These are phyloP conservation scores for Cirrhinus molitorella DNA, from an alignment of 2,797 vertebrate genomes.

Conservation along the genomic window DNA sequence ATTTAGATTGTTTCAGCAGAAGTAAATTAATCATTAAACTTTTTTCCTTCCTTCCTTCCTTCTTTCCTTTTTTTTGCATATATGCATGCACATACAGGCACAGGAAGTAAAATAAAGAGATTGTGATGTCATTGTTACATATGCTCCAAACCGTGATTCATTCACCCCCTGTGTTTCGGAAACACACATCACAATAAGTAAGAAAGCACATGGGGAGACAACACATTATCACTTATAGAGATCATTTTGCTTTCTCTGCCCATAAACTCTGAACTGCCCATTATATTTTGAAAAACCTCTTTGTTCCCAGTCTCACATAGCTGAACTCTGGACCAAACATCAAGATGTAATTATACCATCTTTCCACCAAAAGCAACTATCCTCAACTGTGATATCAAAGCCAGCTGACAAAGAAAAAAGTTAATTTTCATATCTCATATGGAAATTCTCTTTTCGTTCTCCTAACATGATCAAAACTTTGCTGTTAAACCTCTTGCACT, in stretches of 20 bases:
- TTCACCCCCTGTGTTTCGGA: not conserved
- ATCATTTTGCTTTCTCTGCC: not conserved
- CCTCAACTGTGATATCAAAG: not conserved
- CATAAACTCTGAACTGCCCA: not conserved
- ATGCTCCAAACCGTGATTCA: constrained; percentile 4
- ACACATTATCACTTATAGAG: not conserved
- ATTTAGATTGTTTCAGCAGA: constrained; percentile 85
- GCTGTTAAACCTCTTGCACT: not conserved
- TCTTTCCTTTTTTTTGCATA: constrained; percentile 59
- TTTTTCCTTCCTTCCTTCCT: constrained; percentile 63
- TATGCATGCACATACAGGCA: constrained; percentile 60
- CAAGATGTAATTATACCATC: not conserved
- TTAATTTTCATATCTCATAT: not conserved
- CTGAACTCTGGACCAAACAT: not conserved
- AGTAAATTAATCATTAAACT: constrained; percentile 82
- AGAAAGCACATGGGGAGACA: not conserved
- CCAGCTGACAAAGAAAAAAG: not conserved
- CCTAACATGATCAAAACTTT: not conserved
- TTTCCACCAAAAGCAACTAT: not conserved
- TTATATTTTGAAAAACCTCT: not conserved
- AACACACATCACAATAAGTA: not conserved
- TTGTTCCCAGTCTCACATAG: not conserved
- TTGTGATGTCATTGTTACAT: not conserved
- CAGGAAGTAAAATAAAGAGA: not conserved
- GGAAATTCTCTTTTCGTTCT: no score